Conservation (phyloP, 2,888 invertebrate genomes). For the Rhingia rostrata region DNA sequence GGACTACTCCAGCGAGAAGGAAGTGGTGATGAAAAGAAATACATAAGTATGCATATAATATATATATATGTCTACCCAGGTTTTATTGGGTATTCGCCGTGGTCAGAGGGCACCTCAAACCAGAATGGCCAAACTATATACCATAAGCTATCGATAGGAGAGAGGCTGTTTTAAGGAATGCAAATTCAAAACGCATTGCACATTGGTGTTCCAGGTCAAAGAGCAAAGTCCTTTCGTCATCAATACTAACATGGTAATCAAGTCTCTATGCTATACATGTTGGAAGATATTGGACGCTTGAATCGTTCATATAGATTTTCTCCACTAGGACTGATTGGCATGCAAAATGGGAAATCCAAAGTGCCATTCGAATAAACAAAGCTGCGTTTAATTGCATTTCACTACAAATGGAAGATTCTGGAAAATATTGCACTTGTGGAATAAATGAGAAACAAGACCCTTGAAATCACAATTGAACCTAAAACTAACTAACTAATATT, state of each 20-base stretch:
- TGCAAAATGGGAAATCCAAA: not conserved
- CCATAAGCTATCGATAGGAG: not conserved
- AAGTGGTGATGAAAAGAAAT: no score
- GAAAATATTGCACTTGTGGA: no score
- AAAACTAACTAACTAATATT: no score
- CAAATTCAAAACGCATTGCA: not conserved
- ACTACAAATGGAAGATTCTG: no score
- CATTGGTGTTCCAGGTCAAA: not conserved
- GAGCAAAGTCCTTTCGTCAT: not conserved
- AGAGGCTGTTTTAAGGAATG: no score
- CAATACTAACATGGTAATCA: not conserved
- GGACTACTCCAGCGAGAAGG: no score
- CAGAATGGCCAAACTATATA: not conserved
- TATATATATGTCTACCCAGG: not conserved
- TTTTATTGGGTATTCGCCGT: not conserved
- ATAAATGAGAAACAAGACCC: no score
- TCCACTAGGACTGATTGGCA: not conserved
- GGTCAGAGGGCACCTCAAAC: constrained; percentile 1
- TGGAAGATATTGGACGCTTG: not conserved
- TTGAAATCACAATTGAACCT: no score
- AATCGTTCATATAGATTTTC: not conserved
- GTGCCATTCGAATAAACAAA: not conserved
- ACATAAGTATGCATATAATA: no score
- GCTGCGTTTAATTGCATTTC: no score
- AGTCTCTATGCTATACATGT: not conserved